A percentile compares a stretch with the other conserved stretches of the same genome.
phyloP scores from a whole-genome alignment of 2,888 invertebrate genomes.

The Acronicta leporina region DNA sequence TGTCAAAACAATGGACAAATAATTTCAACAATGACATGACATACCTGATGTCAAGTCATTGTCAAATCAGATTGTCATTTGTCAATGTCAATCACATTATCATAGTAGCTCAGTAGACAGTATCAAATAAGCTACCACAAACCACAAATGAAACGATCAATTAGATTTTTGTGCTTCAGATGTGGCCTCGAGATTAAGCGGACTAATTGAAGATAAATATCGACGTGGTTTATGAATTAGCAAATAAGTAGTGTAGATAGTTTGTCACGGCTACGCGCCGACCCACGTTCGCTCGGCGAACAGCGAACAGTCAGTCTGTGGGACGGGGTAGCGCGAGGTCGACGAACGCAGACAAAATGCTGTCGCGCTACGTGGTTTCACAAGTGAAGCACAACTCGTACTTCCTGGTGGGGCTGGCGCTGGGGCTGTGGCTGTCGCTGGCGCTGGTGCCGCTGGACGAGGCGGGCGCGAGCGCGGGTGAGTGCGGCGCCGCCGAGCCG shows the following conservation, averaged over 20 bases:
- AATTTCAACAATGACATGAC: no score
- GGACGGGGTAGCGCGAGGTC: constrained; percentile 10
- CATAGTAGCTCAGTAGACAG: no score
- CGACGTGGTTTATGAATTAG: constrained; percentile 35
- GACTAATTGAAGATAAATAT: constrained; percentile 54
- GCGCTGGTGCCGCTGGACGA: constrained; percentile 84
- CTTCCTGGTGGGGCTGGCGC: constrained; percentile 87
- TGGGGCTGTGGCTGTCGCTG: constrained; percentile 89
- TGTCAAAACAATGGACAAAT: no score
- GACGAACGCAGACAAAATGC: constrained; percentile 62
- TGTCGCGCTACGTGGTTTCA: constrained; percentile 82
- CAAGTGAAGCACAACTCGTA: constrained; percentile 89
- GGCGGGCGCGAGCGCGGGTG: constrained; percentile 61
- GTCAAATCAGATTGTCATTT: no score
- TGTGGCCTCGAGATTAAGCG: constrained; percentile 41
- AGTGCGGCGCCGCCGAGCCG: constrained; percentile 41
- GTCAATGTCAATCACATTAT: no score
- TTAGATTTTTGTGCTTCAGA: constrained; percentile 3
- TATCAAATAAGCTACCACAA: no score
- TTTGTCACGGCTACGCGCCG: constrained; percentile 17
- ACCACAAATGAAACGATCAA: no score
- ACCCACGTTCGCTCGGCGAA: background rate
- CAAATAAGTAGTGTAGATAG: constrained; percentile 8
- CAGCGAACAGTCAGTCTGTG: background rate
- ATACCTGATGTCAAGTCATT: no score